Evolutionary conservation across 2,797 vertebrate species (phyloP).

Genomic region (Anguilla anguilla): DNA sequence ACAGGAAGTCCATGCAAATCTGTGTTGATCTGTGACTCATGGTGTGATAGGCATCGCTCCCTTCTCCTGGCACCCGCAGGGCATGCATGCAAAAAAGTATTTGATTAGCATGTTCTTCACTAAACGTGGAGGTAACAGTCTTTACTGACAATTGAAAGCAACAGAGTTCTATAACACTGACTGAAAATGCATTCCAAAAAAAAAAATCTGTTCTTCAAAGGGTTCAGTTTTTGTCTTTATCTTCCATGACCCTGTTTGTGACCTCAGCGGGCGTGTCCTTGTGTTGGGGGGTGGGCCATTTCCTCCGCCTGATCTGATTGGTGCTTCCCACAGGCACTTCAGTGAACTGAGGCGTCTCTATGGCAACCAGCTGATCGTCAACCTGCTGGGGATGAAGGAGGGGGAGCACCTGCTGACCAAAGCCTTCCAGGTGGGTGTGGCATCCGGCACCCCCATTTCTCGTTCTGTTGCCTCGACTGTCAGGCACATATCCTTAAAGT

Average conservation of each 20-base stretch:
- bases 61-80: neutral
- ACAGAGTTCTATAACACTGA: no score
- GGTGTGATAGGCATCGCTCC: neutral
- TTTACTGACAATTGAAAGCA: no score
- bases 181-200: no score
- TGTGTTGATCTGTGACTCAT: neutral
- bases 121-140: no score
- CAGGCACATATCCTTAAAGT: neutral
- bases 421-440: constrained; percentile 87
- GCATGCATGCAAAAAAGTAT: neutral
- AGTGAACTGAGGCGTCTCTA: constrained; percentile 88
- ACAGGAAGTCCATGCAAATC: neutral
- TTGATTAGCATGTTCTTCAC: no score
- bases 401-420: constrained; percentile 98
- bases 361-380: constrained; percentile 94
- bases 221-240: neutral
- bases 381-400: constrained; percentile 95
- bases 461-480: neutral
- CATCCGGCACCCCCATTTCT: neutral
- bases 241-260: neutral
- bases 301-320: neutral
- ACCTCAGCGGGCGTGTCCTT: neutral
- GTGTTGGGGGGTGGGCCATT: neutral
- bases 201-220: no score
- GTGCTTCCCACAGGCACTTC: constrained; percentile 81